Conservation (phyloP, 35 echinoderm and acorn worm species). For the Nesometra sesokonis region DNA sequence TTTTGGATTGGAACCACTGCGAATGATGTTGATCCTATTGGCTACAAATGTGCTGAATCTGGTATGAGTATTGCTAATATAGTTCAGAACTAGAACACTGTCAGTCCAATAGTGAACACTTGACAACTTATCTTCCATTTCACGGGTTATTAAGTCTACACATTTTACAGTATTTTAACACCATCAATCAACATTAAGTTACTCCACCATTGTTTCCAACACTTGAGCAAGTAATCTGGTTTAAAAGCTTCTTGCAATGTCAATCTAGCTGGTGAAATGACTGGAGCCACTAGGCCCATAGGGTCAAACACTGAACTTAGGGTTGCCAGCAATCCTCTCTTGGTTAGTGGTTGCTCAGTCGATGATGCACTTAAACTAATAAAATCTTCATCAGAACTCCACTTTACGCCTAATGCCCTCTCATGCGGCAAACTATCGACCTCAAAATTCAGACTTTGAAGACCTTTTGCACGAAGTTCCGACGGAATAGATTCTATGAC, state of each 20-base stretch:
- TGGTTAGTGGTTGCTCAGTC: neutral
- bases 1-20: constrained; percentile 13
- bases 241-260: constrained; percentile 46
- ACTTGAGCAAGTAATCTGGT: neutral
- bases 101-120: neutral
- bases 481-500: neutral
- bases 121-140: neutral
- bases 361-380: neutral
- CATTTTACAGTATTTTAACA: neutral
- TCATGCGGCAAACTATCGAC: neutral
- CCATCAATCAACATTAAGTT: neutral
- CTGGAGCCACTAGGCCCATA: constrained; percentile 39
- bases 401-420: neutral
- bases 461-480: neutral
- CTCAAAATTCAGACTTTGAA: neutral
- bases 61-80: neutral
- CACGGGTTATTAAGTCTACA: neutral
- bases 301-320: constrained; percentile 56
- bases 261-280: constrained; percentile 24
- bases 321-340: neutral
- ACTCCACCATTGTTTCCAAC: neutral
- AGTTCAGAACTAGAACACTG: neutral
- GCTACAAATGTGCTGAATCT: constrained; percentile 58
- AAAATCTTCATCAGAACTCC: neutral
- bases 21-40: constrained; percentile 26